Base-by-base conservation (phyloP, 2,888 invertebrate genomes). In the Agriopis leucophaearia region DNA sequence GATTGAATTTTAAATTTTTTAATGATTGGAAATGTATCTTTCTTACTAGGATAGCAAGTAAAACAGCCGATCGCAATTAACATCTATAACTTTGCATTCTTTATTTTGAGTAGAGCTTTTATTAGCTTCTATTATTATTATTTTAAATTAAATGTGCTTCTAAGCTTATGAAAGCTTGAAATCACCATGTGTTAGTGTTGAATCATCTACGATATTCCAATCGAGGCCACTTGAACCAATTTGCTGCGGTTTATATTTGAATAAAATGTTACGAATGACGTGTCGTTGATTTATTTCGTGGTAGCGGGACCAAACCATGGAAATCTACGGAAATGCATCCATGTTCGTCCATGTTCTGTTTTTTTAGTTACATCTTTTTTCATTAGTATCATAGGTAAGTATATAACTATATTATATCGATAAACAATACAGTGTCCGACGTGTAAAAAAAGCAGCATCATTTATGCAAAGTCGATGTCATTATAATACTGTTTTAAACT, bases 221-320 rank as follows among this genome's bases (percentile, higher is more conserved):
- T 64, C 54, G 61, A 64, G 66, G 66, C 16, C 61, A 61, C 38
- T 64, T 66, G 27, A 48, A 51, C n/a, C 61, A 51, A 70, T 64
- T 70, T 54, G 66, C 51, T 70, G 66, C 70, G 70, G 70, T 58
- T 61, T 50, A 35, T 52, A 64, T 60, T 52, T 51, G 54, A 52
- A 48, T 51, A 47, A 55, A 57, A 44, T 12, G 13, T 54, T 38
- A 52, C 36, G 55, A 51, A 51, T 51, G 50, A 47, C 48, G 55
- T n/a, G 52, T 18, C 64, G 45, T 56, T 66, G 35, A 48, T 58
- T 51, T 52, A 40, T 40, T 48, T 27, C 12, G 38, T 54, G 15
- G 38, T 27, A 27, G 45, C 10, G 8, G 13, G 38, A 47, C 18
- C 44, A 42, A n/a, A 27, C 16, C n/a, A 6, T 44, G 10, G 7